phyloP scores from a whole-genome alignment of 2,888 invertebrate species.

The Calliphora vomitoria region DNA sequence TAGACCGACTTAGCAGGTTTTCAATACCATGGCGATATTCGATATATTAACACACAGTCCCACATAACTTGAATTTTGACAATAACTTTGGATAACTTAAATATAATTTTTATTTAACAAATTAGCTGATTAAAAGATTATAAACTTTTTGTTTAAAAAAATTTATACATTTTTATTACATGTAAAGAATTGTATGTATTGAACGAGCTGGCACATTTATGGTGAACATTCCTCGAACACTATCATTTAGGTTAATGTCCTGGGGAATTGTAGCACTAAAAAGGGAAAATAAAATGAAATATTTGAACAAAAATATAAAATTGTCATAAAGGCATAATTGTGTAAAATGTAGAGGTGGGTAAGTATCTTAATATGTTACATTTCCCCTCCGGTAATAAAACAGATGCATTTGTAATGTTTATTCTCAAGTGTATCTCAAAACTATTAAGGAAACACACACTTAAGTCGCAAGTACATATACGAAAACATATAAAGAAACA shows the following conservation, averaged over 20 bases:
- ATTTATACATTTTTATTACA: slow-evolving; percentile 65
- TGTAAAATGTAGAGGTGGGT: neutral
- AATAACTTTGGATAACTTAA: no score
- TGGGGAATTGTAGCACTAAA: slow-evolving; percentile 81
- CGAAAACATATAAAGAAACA: slow-evolving; percentile 16
- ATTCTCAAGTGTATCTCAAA: slow-evolving; percentile 66
- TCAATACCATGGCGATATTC: no score
- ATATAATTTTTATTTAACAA: no score
- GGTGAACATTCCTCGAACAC: slow-evolving; percentile 81
- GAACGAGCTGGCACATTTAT: slow-evolving; percentile 83
- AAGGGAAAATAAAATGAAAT: slow-evolving; percentile 68
- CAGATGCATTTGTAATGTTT: slow-evolving; percentile 41
- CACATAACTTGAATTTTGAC: no score
- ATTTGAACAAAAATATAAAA: slow-evolving; percentile 23
- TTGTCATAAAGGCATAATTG: slow-evolving; percentile 15
- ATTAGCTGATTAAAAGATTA: no score
- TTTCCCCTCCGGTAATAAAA: slow-evolving; percentile 9
- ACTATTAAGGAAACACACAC: slow-evolving; percentile 36
- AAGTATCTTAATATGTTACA: neutral
- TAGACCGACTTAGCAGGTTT: no score
- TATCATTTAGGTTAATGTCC: slow-evolving; percentile 82
- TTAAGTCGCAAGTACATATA: slow-evolving; percentile 31
- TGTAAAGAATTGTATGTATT: slow-evolving; percentile 85
- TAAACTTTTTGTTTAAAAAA: no score
- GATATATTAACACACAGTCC: no score